Percentiles rank a stretch among this genome's conserved stretches.
phyloP scores from a whole-genome alignment of 2,113 vertebrate species.

The Crotalus helleri region DNA sequence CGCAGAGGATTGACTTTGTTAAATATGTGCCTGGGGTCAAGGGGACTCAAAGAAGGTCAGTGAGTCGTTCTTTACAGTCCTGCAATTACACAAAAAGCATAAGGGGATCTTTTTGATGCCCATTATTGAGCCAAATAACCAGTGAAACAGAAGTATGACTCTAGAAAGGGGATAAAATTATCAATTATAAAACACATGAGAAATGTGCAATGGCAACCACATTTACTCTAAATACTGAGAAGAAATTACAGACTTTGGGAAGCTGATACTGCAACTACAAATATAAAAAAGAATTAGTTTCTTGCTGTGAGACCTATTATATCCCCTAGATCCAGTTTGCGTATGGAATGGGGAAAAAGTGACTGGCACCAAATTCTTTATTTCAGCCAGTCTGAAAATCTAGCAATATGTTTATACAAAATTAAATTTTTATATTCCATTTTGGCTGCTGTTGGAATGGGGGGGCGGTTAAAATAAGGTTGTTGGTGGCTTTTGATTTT shows the following conservation, averaged over 20 bases:
- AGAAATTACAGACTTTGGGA: not conserved
- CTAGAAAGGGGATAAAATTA: not conserved
- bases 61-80: not conserved
- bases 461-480: not conserved
- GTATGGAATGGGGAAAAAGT: not conserved
- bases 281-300: not conserved
- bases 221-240: not conserved
- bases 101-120: not conserved
- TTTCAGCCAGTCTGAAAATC: not conserved
- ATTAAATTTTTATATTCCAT: not conserved
- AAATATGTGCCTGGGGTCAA: accelerated
- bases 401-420: not conserved
- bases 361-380: not conserved
- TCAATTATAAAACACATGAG: not conserved
- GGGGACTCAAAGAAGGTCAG: accelerated
- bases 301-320: not conserved
- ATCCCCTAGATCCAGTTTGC: not conserved
- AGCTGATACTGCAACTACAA: accelerated
- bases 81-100: not conserved
- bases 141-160: not conserved
- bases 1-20: not conserved
- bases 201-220: not conserved
- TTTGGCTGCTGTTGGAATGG: not conserved
- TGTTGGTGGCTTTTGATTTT: not conserved
- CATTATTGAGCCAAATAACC: not conserved